phyloP scores from a whole-genome alignment of 1,140 invertebrate genomes.

The Drosophila equinoxialis region DNA sequence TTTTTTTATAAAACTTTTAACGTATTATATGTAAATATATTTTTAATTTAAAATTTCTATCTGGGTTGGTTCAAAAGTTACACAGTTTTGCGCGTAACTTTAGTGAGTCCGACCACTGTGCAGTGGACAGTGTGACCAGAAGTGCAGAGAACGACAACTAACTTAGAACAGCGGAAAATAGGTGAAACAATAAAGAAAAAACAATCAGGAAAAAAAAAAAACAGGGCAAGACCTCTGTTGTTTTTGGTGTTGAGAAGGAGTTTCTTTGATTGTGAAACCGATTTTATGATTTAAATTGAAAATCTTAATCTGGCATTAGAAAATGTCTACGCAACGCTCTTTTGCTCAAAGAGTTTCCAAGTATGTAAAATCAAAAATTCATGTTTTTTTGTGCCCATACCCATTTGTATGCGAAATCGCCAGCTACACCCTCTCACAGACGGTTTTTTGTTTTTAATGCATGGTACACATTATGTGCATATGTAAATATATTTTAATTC shows the following conservation, averaged over 20 bases:
- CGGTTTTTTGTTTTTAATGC: too few species aligned
- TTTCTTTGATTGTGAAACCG: neutral
- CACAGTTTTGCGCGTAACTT: too few species aligned
- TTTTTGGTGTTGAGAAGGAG: neutral
- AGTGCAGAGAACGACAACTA: neutral
- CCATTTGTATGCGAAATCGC: constrained; percentile 2
- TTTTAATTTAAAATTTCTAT: too few species aligned
- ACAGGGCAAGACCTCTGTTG: neutral
- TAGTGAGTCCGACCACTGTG: too few species aligned
- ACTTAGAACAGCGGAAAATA: neutral
- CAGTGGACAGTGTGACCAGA: neutral
- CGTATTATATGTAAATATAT: too few species aligned
- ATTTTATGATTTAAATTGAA: neutral
- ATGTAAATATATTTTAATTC: neutral
- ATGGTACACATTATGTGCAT: neutral
- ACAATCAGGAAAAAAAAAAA: neutral
- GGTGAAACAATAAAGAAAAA: constrained; percentile 5
- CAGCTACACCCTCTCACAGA: neutral
- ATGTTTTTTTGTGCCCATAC: neutral
- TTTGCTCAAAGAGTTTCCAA: constrained; percentile 92
- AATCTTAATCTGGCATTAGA: neutral
- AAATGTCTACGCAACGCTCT: constrained; percentile 86
- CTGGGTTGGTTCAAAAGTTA: too few species aligned
- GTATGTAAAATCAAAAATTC: constrained; percentile 80
- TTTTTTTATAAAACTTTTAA: too few species aligned